phyloP scores from a whole-genome alignment of 1,140 invertebrate species.

The Bombus cullumanus region DNA sequence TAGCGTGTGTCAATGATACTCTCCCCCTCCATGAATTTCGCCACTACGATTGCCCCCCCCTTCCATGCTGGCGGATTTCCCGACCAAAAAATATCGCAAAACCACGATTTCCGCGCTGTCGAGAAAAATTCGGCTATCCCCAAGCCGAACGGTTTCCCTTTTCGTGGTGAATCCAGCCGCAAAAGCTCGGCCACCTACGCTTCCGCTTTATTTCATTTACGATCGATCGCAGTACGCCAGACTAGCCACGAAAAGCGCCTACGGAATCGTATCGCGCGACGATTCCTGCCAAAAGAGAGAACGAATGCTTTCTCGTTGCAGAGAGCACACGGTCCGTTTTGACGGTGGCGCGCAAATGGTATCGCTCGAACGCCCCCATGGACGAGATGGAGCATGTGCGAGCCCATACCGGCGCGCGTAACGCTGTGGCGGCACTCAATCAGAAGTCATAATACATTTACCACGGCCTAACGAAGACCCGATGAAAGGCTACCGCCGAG shows the following conservation, averaged over 20 bases:
- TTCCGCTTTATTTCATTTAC: slow-evolving; percentile 13
- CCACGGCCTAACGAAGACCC: slow-evolving; percentile 68
- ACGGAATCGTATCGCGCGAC: slow-evolving; percentile 7
- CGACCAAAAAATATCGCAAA: slow-evolving; percentile 4
- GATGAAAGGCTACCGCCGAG: slow-evolving; percentile 69
- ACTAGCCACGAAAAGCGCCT: neutral
- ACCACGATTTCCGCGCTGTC: neutral
- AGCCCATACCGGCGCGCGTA: slow-evolving; percentile 28
- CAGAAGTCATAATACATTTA: slow-evolving; percentile 76
- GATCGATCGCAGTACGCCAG: slow-evolving; percentile 14
- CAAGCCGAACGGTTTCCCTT: slow-evolving; percentile 13
- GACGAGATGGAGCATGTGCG: neutral
- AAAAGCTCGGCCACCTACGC: neutral
- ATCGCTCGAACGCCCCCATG: neutral
- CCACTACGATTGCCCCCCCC: neutral
- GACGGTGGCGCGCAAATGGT: slow-evolving; percentile 20
- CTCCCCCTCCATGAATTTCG: neutral
- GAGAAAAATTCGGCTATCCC: neutral
- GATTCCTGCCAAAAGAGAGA: neutral
- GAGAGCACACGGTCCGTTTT: slow-evolving; percentile 6
- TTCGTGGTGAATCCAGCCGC: neutral
- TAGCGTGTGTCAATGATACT: slow-evolving; percentile 65
- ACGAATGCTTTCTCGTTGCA: neutral
- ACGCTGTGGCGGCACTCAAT: slow-evolving; percentile 66
- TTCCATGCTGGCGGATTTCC: neutral